phyloP scores from a whole-genome alignment of 1,140 invertebrate genomes.

The Heliconius himera region DNA sequence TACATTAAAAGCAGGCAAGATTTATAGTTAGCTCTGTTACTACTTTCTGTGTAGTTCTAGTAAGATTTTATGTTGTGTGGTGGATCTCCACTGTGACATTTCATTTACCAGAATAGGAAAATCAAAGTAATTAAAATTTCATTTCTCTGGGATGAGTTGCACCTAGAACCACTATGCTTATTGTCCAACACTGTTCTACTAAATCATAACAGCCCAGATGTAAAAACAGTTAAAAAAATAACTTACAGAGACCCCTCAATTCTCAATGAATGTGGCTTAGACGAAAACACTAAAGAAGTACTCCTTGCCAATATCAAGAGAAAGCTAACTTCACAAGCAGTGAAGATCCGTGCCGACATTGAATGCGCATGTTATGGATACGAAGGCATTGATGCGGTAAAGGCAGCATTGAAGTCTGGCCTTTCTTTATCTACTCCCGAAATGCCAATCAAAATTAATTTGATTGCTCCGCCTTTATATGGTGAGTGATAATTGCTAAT shows the following conservation, averaged over 20 bases:
- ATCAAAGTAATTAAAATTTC: too few species aligned
- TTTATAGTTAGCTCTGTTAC: too few species aligned
- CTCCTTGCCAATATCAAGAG: conserved; percentile 97
- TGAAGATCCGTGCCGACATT: conserved; percentile 98
- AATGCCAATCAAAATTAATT: conserved; percentile 98
- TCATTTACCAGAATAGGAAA: too few species aligned
- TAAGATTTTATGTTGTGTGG: too few species aligned
- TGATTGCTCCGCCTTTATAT: conserved; percentile 99
- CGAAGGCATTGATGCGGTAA: conserved; percentile 99
- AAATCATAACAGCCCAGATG: too few species aligned
- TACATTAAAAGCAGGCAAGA: too few species aligned
- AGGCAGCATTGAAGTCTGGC: conserved; percentile 95
- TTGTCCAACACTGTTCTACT: too few species aligned
- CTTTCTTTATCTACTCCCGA: conserved; percentile 95
- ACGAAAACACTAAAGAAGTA: conserved; percentile 95
- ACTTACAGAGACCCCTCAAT: conserved; percentile 92
- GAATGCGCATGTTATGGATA: conserved; percentile 99
- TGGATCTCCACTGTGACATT: too few species aligned
- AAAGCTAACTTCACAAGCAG: conserved; percentile 98
- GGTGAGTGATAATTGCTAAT: conserved; percentile 78
- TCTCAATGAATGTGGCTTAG: conserved; percentile 97
- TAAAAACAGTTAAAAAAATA: background rate
- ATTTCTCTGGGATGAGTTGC: too few species aligned
- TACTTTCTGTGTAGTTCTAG: too few species aligned
- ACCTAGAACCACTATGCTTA: too few species aligned